Base-by-base conservation (phyloP, 1,140 invertebrate species). In the Drosophila erecta region DNA sequence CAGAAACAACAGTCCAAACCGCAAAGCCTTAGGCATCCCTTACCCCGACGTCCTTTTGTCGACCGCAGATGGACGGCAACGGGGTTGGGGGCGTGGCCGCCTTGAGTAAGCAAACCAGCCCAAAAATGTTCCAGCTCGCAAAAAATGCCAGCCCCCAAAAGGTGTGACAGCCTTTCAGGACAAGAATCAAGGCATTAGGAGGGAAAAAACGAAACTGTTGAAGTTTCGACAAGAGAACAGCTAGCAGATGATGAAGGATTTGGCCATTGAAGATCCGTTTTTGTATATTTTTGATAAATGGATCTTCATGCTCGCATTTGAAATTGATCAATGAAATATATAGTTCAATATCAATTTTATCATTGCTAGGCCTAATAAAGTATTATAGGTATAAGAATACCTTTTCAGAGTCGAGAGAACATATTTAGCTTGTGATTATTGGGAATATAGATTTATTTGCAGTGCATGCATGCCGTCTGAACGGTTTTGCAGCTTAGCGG, bases 11-110 rank as follows among this genome's bases (percentile, higher is more conserved):
- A 44, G 47, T 24, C 30, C 53, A 69, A 60, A 56, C 74, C 74
- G 49, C 74, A 76, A 60, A 69, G 62, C 62, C 60, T 76, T 76
- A 69, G 72, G 44, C 62, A 76, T 43, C 14, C 40, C 22, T 20
- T 14, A 3, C 24, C 47, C n/a, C 6, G 15, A 11, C 12, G 14
- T 70, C 27, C 20, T 22, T n/a, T 17, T 22, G 15, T 40, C 55
- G 27, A 69, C 74, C 62, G 50, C 74, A 55, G 47, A 27, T 7
- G 11, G 27, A 24, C 14, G 50, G 17, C 17, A 40, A 10, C 30
- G 12, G 47, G 2, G 3, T 11, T 17, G 6, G 27, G 35, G 47
- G 64, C 38, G 64, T 67, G 64, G 56, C 38, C 27, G 41, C 54
- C 54, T 43, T 43, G 12, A 56, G 40, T 56, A 56, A 57, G 17